Base-by-base conservation (phyloP, 2,113 vertebrate species). In the Chionis minor region DNA sequence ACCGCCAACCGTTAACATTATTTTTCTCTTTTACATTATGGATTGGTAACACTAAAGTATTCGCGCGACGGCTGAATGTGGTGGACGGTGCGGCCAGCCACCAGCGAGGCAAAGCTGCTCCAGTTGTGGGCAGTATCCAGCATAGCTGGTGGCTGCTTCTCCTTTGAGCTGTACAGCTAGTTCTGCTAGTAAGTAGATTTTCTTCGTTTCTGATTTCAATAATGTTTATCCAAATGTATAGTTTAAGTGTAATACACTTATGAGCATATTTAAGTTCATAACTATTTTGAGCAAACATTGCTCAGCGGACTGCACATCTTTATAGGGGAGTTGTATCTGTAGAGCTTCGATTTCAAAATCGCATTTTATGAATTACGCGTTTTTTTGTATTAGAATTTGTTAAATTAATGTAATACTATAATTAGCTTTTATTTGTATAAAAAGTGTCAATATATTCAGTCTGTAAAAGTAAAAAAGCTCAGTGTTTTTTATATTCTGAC, bases 361-460 rank as follows among this genome's bases (percentile, higher is more conserved):
- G 5, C 82, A 17, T 96, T 98, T 97, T 95, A 93, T 92, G 85
- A 96, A 97, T 90, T 71, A 89, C 0, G 2, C 78, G 2, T 47
- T 45, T 95, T 95, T 98, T 95, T 96, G 88, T 96, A 96, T 96
- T 96, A 96, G 97, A 96, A 88, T 97, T 98, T 98, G 85, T 97
- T 96, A 98, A 97, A 90, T 90, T 74, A 88, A 92, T 97, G 82
- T 97, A 97, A 88, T 70, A 90, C 94, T 97, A 81, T 97, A 86
- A 97, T 91, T 97, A 96, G 96, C 96, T 91, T 97, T 96, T 82
- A 96, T 97, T 97, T 97, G 92, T 97, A 97, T 94, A 97, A 97
- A 96, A 97, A 66, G 15, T 97, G 90, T 97, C 96, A 58, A 94
- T 96, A 95, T 55, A 97, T 59, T 97, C 95, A 96, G 73, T 96